Base-by-base conservation (phyloP, 2,888 invertebrate genomes). In the Lasioglossum vierecki region DNA sequence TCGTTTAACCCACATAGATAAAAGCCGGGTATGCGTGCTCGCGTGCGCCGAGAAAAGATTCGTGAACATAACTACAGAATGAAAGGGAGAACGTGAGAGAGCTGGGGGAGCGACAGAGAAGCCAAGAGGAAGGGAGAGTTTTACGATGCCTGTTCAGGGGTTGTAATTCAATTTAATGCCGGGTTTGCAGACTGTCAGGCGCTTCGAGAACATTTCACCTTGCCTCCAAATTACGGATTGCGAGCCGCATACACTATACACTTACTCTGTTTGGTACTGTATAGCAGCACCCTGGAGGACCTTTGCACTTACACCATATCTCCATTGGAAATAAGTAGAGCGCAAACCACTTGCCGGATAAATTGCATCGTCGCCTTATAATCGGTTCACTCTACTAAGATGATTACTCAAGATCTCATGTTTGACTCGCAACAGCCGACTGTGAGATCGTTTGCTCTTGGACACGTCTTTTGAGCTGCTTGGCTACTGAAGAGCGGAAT, bases 161-260 rank as follows among this genome's bases (percentile, higher is more conserved):
- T 79, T 80, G 88, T 90, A 90, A 92, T 91, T 91, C 91, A 90
- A 91, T 92, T 91, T 85, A 85, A 88, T 82, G 86, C 85, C 82
- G 63, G 83, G 82, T 86, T 88, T 80, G 84, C 72, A 84, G 86
- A 80, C 82, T 81, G 39, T 57, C 39, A 39, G 60, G 13, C 57
- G 81, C 70, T 81, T 83, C 74, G 73, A 81, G 74, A 75, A 84
- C 86, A 84, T 80, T 82, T 73, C 63, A 63, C 66, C 75, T 72
- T 78, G 73, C 75, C 80, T 46, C 75, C 39, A 81, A 85, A 89
- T 89, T 84, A 80, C 80, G 71, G 79, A 18, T 60, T 71, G 60
- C 76, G 78, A 80, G 39, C 60, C 63, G 53, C 66, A 15, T 60
- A 26, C 60, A 13, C 60, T 60, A 60, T 60, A 30, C 60, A 60